phyloP scores from a whole-genome alignment of 1,140 invertebrate species.

The Globodera ellingtonae region DNA sequence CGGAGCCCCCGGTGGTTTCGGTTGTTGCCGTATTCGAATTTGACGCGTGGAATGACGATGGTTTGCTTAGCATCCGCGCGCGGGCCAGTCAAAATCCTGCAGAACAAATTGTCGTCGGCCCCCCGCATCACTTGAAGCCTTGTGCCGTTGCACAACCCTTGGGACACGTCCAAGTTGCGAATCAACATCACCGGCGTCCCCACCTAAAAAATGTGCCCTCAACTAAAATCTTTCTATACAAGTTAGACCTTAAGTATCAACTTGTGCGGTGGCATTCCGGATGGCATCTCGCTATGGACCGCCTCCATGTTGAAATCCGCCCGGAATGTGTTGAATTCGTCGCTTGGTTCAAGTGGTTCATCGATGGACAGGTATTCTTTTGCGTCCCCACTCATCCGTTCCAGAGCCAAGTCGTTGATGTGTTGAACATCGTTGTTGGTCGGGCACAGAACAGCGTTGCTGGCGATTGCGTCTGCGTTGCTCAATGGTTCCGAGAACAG shows the following conservation, averaged over 20 bases:
- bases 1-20: no score
- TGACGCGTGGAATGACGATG: not conserved
- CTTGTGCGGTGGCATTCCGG: constrained; percentile 65
- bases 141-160: constrained; percentile 16
- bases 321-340: no score
- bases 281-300: constrained; percentile 43
- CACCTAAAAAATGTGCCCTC: not conserved
- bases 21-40: no score
- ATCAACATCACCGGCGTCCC: constrained; percentile 4
- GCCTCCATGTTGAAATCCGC: constrained; percentile 37
- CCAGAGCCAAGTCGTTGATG: no score
- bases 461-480: no score
- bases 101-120: not conserved
- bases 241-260: constrained; percentile 62
- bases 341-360: no score
- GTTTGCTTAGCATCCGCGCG: not conserved
- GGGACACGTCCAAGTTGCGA: constrained; percentile 1
- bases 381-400: no score
- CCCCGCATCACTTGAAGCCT: not conserved
- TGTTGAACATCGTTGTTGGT: no score
- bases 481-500: no score
- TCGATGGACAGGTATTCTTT: no score
- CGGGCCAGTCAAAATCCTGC: constrained; percentile 1
- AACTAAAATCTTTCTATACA: no score
- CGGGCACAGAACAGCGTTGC: no score